Conservation (phyloP, 2,113 vertebrate species). For the Alexandromys fortis region DNA sequence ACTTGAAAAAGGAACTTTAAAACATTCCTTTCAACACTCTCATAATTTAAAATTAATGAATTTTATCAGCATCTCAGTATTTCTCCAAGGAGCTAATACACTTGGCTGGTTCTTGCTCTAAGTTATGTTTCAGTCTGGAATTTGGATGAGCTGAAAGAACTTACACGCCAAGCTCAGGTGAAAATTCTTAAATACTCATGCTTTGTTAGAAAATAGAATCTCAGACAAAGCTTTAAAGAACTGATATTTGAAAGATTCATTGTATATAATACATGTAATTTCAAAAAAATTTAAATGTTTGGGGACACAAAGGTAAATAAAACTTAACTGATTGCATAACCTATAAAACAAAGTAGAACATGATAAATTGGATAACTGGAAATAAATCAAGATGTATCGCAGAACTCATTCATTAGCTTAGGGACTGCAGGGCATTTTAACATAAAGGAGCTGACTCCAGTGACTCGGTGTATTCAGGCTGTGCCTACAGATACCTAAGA, state of each 20-base stretch:
- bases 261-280: not conserved
- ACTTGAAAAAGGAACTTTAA: slow-evolving; percentile 5
- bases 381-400: not conserved
- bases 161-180: not conserved
- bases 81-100: not conserved
- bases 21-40: not conserved
- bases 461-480: not conserved
- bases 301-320: not conserved
- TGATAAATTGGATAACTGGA: not conserved
- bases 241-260: not conserved
- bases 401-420: not conserved
- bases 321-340: not conserved
- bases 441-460: not conserved
- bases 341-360: not conserved
- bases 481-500: not conserved
- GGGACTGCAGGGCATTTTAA: not conserved
- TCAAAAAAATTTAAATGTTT: not conserved
- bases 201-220: slow-evolving; percentile 14
- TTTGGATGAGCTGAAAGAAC: not conserved
- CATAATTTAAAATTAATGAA: not conserved
- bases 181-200: not conserved
- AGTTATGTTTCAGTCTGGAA: not conserved
- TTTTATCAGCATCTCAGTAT: not conserved
- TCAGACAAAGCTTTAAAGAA: not conserved
- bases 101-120: not conserved